Percentiles rank a stretch among this genome's conserved stretches.
Conservation (phyloP, 2,888 invertebrate species). For the Monochamus alternatus region DNA sequence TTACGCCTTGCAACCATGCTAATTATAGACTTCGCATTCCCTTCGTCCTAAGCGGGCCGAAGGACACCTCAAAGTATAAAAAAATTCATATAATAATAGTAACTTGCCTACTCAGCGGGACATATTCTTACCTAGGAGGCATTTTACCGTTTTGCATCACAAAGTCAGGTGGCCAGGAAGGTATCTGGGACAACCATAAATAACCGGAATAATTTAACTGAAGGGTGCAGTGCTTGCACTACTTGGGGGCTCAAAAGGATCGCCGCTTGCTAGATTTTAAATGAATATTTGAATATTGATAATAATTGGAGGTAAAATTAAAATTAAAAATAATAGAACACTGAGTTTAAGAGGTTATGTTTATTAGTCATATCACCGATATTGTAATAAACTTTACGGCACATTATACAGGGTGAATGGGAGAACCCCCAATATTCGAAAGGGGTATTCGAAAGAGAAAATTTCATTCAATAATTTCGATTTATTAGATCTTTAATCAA, state of each 20-base stretch:
- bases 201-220: slow-evolving; percentile 17
- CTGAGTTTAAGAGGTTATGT: no score
- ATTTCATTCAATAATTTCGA: no score
- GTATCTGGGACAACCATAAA: slow-evolving; percentile 17
- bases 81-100: not conserved
- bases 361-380: not conserved
- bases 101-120: not conserved
- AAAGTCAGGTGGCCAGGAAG: slow-evolving; percentile 20
- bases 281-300: not conserved
- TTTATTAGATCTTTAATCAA: no score
- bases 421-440: no score
- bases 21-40: not conserved
- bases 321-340: not conserved
- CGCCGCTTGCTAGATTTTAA: not conserved
- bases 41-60: not conserved
- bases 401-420: no score
- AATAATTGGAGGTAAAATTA: not conserved
- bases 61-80: not conserved
- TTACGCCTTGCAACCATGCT: not conserved
- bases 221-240: slow-evolving; percentile 11
- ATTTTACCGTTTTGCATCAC: slow-evolving; percentile 29
- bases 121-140: not conserved
- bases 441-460: no score
- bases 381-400: not conserved
- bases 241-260: not conserved